phyloP scores from a whole-genome alignment of 2,888 invertebrate species.

The Agriopis leucophaearia region DNA sequence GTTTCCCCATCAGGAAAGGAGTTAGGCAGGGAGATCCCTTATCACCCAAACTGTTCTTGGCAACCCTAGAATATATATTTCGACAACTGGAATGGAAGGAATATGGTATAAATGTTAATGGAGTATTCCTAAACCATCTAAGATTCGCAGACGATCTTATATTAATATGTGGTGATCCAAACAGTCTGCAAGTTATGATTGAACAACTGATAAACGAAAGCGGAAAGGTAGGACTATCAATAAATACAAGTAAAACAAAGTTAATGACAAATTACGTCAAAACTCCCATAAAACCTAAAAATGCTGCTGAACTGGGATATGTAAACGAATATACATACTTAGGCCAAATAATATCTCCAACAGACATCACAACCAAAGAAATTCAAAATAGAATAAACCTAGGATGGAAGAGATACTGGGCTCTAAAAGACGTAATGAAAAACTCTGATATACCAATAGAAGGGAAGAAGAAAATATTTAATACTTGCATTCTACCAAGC shows the following conservation, averaged over 20 bases:
- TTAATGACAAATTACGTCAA: neutral
- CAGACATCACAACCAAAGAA: slow-evolving; percentile 5
- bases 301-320: no score
- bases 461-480: slow-evolving; percentile 1
- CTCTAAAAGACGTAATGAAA: slow-evolving; percentile 5
- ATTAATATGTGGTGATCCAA: no score
- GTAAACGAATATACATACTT: slow-evolving; percentile 3
- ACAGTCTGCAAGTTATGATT: no score
- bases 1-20: neutral
- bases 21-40: slow-evolving; percentile 3
- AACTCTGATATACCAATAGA: neutral
- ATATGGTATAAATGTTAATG: no score
- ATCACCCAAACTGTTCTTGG: slow-evolving; percentile 3
- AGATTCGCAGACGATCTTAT: no score
- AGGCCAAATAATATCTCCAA: slow-evolving; percentile 4
- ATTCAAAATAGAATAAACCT: slow-evolving; percentile 4
- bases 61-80: neutral
- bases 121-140: no score
- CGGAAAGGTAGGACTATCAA: neutral
- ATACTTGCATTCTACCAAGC: neutral
- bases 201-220: slow-evolving; percentile 2
- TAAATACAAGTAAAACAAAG: slow-evolving; percentile 1
- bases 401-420: slow-evolving; percentile 7
- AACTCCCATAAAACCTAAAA: no score
- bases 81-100: neutral